A percentile compares a stretch with the other conserved stretches of the same genome.
These are phyloP conservation scores for Synergus gifuensis DNA, from an alignment of 2,888 invertebrate species.

Conservation along the genomic window DNA sequence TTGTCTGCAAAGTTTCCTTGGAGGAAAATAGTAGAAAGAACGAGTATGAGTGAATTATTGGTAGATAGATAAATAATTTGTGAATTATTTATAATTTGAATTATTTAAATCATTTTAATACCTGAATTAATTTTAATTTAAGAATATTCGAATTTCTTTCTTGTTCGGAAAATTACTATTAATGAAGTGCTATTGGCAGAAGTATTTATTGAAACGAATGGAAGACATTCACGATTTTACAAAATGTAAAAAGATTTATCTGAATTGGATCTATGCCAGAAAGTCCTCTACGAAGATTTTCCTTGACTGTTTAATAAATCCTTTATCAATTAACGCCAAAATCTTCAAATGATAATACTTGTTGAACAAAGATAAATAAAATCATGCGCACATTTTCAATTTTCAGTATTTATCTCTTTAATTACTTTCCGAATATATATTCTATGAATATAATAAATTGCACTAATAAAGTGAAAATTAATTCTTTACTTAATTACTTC, in stretches of 20 bases:
- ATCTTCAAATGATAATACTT: not conserved
- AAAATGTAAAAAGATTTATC: constrained; percentile 36
- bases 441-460: too few species aligned
- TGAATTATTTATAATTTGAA: not conserved
- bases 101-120: not conserved
- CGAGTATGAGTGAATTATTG: not conserved
- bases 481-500: not conserved
- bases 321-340: not conserved
- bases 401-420: not conserved
- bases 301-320: not conserved
- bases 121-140: not conserved
- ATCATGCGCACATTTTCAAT: not conserved
- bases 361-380: not conserved
- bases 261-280: constrained; percentile 24
- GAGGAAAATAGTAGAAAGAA: not conserved
- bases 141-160: not conserved
- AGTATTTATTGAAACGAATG: constrained; percentile 1
- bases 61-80: not conserved
- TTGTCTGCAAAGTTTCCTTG: not conserved
- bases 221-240: constrained; percentile 21
- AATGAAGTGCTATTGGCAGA: not conserved
- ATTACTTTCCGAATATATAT: not conserved
- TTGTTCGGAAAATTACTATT: not conserved
- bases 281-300: constrained; percentile 9
- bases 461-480: too few species aligned